Evolutionary conservation across 2,797 vertebrate genomes (phyloP), one percentile per base, ranked within the genome.

Genomic region (Scolopax rusticola): DNA sequence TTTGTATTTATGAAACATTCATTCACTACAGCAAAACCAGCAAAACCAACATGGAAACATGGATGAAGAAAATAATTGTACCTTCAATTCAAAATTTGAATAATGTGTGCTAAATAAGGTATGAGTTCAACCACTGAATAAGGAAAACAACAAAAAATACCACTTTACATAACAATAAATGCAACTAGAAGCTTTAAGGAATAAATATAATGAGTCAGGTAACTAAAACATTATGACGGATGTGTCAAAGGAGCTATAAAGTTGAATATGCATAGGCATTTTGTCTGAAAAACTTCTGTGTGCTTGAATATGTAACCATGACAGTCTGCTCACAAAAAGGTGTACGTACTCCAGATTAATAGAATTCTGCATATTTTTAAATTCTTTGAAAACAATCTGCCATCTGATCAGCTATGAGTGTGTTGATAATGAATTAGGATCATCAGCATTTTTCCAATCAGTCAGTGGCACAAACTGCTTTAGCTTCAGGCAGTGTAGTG

Each of bases 231-330:
- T 60, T 85, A 36, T 81, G 76, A 69, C 1, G 7, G 30, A 90
- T 81, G 38, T 78, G 67, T 94, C 87, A 84, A 45, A 90, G 76
- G 71, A 30, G 38, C 79, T 80, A 50, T 84, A 61, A 93, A 95
- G 57, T 74, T 92, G 43, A 64, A 70, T 67, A 85, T 71, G 56
- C 65, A 75, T 84, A 60, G 61, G 45, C 23, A 81, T 6, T 81
- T 84, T 94, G 95, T 95, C 76, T 94, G 82, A 92, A 36, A 71
- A 89, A 83, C 23, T 83, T 93, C 45, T 59, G 65, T 40, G 50
- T 61, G 48, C 53, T 84, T 84, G 50, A 91, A 74, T 84, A 57
- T 0, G 8, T 85, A 94, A 74, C 48, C 28, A 32, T 80, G 53
- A 60, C 23, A 43, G 89, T 83, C 51, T 70, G 32, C 65, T 91